A percentile compares a stretch with the other conserved stretches of the same genome.
Evolutionary conservation across 2,113 vertebrate species (phyloP).

Genomic region (Todiramphus saurophagus): DNA sequence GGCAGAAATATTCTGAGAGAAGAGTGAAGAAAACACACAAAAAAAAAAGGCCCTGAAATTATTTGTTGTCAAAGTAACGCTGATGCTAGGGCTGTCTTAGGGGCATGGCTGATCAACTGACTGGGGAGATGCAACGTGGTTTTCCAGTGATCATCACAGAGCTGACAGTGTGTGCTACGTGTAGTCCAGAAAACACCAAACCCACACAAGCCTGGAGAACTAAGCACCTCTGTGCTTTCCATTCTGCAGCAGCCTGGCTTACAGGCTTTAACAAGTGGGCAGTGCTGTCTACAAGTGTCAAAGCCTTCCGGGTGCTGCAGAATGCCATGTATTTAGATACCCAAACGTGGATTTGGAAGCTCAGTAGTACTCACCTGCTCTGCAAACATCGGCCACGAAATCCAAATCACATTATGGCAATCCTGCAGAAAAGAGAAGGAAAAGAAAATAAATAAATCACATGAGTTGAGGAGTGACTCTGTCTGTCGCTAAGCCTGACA

Average conservation of each 20-base stretch:
- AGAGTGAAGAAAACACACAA: background rate
- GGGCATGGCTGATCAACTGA: background rate
- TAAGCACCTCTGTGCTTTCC: background rate
- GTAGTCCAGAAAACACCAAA: no score
- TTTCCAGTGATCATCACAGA: background rate
- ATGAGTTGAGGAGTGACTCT: background rate
- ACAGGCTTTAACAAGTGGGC: background rate
- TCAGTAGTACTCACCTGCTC: background rate
- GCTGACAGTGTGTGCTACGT: background rate
- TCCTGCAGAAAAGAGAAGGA: background rate
- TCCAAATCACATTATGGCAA: background rate
- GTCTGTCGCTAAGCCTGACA: background rate
- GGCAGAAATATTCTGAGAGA: background rate
- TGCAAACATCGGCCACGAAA: fast-evolving
- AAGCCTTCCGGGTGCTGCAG: background rate
- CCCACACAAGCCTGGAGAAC: background rate
- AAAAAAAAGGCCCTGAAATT: background rate
- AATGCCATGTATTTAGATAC: background rate
- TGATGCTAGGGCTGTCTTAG: background rate
- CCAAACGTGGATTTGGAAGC: background rate
- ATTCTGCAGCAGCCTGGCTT: background rate
- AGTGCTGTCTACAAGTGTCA: background rate
- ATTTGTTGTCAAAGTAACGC: background rate
- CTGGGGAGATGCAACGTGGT: background rate
- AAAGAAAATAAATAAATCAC: no score